Base-by-base conservation (phyloP, 2,888 invertebrate species). In the Tineola bisselliella region DNA sequence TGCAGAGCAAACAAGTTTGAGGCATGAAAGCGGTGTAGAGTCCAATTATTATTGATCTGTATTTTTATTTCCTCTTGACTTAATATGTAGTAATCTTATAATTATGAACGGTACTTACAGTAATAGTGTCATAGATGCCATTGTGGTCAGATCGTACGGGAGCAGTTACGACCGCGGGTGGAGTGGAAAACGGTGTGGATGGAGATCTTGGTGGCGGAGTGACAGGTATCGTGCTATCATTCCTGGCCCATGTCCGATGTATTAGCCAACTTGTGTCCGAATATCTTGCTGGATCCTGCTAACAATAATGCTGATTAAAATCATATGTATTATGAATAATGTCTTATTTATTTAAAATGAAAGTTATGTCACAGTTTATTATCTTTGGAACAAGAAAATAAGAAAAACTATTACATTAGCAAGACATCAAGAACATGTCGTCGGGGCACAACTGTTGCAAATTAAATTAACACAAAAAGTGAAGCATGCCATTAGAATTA, bases 231-330 rank as follows among this genome's bases (percentile, higher is more conserved):
- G 83, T 76, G 62, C 81, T 81, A 44, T 81, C 86, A 71, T 84
- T 89, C 64, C 88, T 88, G 59, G 88, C 79, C 91, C 91, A 91
- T 70, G 90, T 90, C 64, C 90, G 89, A 74, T 92, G 91, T 64
- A 92, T 92, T 75, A 91, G 91, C 89, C 92, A 92, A 72, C 92
- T 91, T 62, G 92, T 92, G 76, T 92, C 92, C 66, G 91, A 89
- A 75, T 91, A 92, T 70, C 92, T 88, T 67, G 91, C 90, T 71
- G 90, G 89, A 65, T 90, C 90, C 91, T 90, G 87, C 66, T 74
- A 69, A 69, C 65, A 71, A 70, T 63, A 61, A 59, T 30, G 25
- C 43, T 43, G 8, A n/a, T n/a, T 43, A n/a, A n/a, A n/a, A n/a
- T n/a, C n/a, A n/a, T n/a, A n/a, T n/a, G n/a, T n/a, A n/a, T n/a